Conservation (phyloP, 1,140 invertebrate species). For the Heliconius himera region DNA sequence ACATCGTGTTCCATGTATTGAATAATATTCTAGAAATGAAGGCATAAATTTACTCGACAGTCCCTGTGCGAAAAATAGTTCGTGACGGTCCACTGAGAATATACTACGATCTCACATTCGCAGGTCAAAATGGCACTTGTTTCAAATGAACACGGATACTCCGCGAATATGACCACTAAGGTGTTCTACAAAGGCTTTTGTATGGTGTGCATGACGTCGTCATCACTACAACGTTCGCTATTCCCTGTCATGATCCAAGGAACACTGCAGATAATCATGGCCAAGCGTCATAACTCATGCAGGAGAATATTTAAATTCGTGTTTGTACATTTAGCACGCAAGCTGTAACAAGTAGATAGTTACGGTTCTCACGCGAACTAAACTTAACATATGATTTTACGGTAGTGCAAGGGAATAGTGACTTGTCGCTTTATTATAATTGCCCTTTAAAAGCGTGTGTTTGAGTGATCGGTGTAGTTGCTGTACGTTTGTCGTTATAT, state of each 20-base stretch:
- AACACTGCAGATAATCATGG: slow-evolving; percentile 56
- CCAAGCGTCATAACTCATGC: slow-evolving; percentile 60
- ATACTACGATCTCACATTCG: slow-evolving; percentile 33
- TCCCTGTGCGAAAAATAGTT: slow-evolving; percentile 34
- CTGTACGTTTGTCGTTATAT: background rate
- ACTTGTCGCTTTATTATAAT: slow-evolving; percentile 22
- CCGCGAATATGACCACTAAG: slow-evolving; percentile 38
- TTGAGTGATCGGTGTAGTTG: background rate
- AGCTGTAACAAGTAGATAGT: slow-evolving; percentile 54
- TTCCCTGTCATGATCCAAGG: slow-evolving; percentile 39
- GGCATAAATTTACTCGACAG: slow-evolving; percentile 33
- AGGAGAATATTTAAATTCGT: slow-evolving; percentile 61
- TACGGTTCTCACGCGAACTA: slow-evolving; percentile 57
- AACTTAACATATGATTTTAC: slow-evolving; percentile 43
- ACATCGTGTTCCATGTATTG: background rate
- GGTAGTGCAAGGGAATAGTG: slow-evolving; percentile 19
- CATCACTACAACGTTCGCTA: slow-evolving; percentile 36
- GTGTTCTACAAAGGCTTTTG: slow-evolving; percentile 24
- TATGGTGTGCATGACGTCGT: slow-evolving; percentile 31
- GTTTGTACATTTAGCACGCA: slow-evolving; percentile 64
- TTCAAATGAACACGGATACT: slow-evolving; percentile 25
- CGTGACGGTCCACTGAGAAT: slow-evolving; percentile 43
- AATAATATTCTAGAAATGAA: slow-evolving; percentile 21
- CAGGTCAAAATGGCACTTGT: slow-evolving; percentile 41
- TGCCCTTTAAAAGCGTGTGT: background rate